phyloP scores from a whole-genome alignment of 2,888 invertebrate genomes.

The Toxonevra muliebris region DNA sequence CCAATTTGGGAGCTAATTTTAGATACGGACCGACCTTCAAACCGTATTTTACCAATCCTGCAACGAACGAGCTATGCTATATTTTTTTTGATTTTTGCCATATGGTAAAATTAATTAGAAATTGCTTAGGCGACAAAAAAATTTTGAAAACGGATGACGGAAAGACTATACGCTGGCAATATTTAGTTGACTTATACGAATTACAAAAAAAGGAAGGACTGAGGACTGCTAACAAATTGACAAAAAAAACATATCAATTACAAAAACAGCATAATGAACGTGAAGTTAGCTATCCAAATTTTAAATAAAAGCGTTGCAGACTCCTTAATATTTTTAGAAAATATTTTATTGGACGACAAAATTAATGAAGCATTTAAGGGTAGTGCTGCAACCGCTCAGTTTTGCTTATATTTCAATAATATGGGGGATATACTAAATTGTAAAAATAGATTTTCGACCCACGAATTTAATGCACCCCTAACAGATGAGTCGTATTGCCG shows the following conservation, averaged over 20 bases:
- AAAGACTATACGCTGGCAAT: too few relatives aligned
- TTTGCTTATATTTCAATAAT: too few relatives aligned
- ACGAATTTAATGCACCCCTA: too few relatives aligned
- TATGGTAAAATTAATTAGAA: too few relatives aligned
- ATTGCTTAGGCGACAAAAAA: too few relatives aligned
- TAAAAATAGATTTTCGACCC: too few relatives aligned
- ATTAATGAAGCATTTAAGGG: background rate
- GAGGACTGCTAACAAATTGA: too few relatives aligned
- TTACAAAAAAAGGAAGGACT: too few relatives aligned
- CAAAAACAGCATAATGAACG: background rate
- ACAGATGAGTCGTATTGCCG: too few relatives aligned
- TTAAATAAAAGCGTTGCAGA: constrained; percentile 3
- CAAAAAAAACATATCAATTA: background rate
- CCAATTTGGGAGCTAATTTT: constrained; percentile 11
- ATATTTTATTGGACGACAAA: background rate
- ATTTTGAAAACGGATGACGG: too few relatives aligned
- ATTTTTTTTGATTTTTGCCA: constrained; percentile 1
- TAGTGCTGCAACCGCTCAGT: constrained; percentile 1
- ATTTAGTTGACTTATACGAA: too few relatives aligned
- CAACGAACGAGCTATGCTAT: background rate
- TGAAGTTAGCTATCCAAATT: constrained; percentile 4
- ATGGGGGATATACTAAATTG: too few relatives aligned
- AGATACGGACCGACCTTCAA: constrained; percentile 11
- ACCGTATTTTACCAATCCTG: constrained; percentile 1
- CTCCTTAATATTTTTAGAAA: constrained; percentile 4